Evolutionary conservation across 2,797 vertebrate species (phyloP), one percentile per base, ranked within the genome.

Genomic region (Acanthopagrus latus): DNA sequence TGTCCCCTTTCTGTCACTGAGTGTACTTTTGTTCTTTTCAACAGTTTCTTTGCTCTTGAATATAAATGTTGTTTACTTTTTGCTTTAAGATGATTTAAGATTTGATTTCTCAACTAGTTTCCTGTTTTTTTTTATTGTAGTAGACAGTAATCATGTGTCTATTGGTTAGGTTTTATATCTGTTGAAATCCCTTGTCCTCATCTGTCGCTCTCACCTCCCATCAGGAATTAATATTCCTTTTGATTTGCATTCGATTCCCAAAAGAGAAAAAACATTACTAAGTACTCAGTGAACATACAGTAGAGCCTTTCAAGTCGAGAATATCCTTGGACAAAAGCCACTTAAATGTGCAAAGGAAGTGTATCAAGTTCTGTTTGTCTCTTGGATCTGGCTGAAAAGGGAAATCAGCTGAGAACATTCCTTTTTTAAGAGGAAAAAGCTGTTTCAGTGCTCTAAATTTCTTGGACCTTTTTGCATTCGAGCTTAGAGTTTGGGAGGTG

Each of bases 121-220:
- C 27, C 44, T 2, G 1, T 8, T 66, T 59, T 66, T 59, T 6
- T 57, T 48, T 2, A 5, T 23, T 48, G 46, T 71, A 73, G 48
- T 38, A 48, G 62, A 47, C 10, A 63, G 59, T 63, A 52, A 43
- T 64, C 25, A 9, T 48, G 14, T 87, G 76, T 78, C 29, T 81
- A 64, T 79, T 67, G 47, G 63, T 57, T 71, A 65, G 48, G 43
- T 78, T 59, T 76, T 11, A 70, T 51, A 4, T 80, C 2, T 64
- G 63, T 74, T 54, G 21, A 10, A 64, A 64, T 48, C 33, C 20
- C 20, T 7, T 63, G 43, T 79, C 27, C 27, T 78, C 51, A 60
- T 64, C 46, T 63, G 11, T 72, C 3, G 27, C 72, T 67, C 64
- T 84, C 67, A 57, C 44, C 59, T 69, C 27, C 54, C 57, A 52